Evolutionary conservation across 2,113 vertebrate species (phyloP), one percentile per base, ranked within the genome.

Genomic region (Tychaedon coryphoeus): DNA sequence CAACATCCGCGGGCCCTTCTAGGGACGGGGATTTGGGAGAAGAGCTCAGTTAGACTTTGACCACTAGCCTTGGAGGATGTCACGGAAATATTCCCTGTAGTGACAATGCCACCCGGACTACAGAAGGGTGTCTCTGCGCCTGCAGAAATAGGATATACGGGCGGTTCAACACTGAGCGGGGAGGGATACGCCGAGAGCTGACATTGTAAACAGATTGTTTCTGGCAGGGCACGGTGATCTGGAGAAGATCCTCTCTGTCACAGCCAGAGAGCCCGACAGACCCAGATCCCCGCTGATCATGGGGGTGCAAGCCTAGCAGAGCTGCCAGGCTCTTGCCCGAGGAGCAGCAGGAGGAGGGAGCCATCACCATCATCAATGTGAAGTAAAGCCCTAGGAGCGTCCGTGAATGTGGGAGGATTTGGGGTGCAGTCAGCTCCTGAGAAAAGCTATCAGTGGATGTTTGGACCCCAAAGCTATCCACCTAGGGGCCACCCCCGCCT

Each of bases 121-220:
- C 57, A 42, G 58, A 61, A 77, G 48, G 25, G 48, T 84, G 91
- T 81, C 40, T 88, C 65, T 84, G 57, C 0, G 5, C 88, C 79
- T 86, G 86, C 75, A 73, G 86, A 83, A 94, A 88, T 43, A 71
- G 57, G 48, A 84, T 93, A 89, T 91, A 43, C 5, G 4, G 67
- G 79, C 2, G 1, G 51, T 54, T 89, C 77, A 58, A 18, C 56
- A 31, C 42, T 0, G 2, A 74, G 64, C 0, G 1, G 71, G 64
- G 47, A 82, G 24, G 67, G 64, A 64, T 62, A 38, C 0, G 0
- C 86, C 1, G 3, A 65, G 66, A 3, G 0, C 80, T 91, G 80
- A 81, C 73, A 69, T 36, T 57, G 16, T 89, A 89, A 95, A 89
- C 80, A 95, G 89, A 92, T 92, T 81, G 89, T 79, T 95, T 95